Evolutionary conservation across 2,888 invertebrate genomes (phyloP), one percentile per base, ranked within the genome.

Genomic region (Xanthia togata): DNA sequence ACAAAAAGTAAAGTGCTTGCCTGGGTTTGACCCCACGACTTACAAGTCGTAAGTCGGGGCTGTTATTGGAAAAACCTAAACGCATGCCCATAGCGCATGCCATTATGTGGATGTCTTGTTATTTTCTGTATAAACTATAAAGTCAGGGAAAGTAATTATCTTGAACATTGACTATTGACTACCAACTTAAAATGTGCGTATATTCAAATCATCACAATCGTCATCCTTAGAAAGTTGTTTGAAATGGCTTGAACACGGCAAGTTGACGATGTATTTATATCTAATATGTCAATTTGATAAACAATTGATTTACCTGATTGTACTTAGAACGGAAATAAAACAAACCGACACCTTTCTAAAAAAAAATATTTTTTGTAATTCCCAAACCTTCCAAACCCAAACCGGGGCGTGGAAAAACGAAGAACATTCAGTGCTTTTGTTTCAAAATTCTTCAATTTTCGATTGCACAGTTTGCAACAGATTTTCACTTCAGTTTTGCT

Each of bases 401-500:
- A 68, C 3, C 4, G 0, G 2, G 0, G 2, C 1, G 3, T n/a
- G 4, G 47, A 12, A 73, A 73, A 47, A 38, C 26, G 8, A 11
- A 4, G 26, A 31, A 11, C 5, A 60, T 63, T 35, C 38, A 57
- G 12, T 44, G 26, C n/a, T 64, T 35, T 81, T 57, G 35, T 53
- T 76, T 79, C 1, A 53, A 44, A 76, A 64, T 64, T 53, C 50
- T 75, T 63, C 26, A 76, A 64, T 69, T 64, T 69, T 38, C 38
- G 9, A 60, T 38, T 53, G 63, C 35, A 50, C 6, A 55, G 77
- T 65, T 47, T 14, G 44, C 44, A 76, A 65, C 77, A 64, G 59
- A 76, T 82, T 79, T 69, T 38, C 44, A 31, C 31, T 82, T 44
- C 31, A 64, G 47, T 82, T 69, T 69, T 64, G 31, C 20, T 76